Conservation (phyloP, 2,888 invertebrate species). For the Tipula unca region DNA sequence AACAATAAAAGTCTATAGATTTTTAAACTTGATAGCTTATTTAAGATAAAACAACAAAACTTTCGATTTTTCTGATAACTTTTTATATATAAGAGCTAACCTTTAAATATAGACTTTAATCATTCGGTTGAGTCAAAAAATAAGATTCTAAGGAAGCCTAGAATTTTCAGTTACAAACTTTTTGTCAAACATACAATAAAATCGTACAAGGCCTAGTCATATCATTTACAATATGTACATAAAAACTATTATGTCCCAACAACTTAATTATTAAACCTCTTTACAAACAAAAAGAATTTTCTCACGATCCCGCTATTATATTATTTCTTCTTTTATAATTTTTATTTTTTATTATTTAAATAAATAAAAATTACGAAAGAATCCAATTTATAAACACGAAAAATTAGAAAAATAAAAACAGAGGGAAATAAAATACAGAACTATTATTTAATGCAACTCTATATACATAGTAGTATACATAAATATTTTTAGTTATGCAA, state of each 20-base stretch:
- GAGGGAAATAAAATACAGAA: background rate
- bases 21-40: too few species aligned
- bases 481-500: background rate
- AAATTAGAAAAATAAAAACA: background rate
- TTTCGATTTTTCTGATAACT: too few species aligned
- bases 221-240: background rate
- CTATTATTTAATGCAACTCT: background rate
- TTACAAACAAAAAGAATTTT: background rate
- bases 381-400: background rate
- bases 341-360: background rate
- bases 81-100: too few species aligned
- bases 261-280: background rate
- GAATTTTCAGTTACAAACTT: too few species aligned
- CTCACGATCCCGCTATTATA: constrained; percentile 14
- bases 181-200: background rate
- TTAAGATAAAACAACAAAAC: too few species aligned
- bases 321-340: background rate
- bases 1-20: too few species aligned
- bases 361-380: constrained; percentile 8
- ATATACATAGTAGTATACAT: too few species aligned
- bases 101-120: too few species aligned
- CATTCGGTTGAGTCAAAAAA: too few species aligned
- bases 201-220: background rate
- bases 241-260: background rate
- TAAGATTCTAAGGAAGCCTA: too few species aligned